These are phyloP conservation scores for Neodiprion fabricii DNA, from an alignment of 1,140 invertebrate species.

Conservation along the genomic window DNA sequence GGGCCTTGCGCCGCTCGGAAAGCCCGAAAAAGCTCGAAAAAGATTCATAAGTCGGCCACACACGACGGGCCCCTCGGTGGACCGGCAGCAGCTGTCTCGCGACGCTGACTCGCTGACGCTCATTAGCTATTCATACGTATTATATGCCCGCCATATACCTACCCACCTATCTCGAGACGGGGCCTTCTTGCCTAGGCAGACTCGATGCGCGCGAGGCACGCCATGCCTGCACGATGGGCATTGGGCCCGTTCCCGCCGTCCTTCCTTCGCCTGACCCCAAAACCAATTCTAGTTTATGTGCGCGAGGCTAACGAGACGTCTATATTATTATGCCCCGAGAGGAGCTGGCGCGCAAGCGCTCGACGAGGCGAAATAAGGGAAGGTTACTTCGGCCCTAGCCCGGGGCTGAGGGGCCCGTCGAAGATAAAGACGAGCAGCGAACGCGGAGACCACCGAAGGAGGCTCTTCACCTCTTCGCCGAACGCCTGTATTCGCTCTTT, in stretches of 20 bases:
- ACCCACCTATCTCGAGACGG: background rate
- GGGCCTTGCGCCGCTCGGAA: background rate
- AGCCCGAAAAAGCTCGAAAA: constrained; percentile 18
- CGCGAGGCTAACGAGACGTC: constrained; percentile 51
- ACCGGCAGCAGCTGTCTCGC: constrained; percentile 29
- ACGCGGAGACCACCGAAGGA: constrained; percentile 1
- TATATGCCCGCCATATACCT: too few species aligned
- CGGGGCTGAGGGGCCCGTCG: background rate
- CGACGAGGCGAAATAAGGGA: background rate
- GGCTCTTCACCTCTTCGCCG: background rate
- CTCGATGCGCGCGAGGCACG: background rate
- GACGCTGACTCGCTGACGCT: constrained; percentile 27
- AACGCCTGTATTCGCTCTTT: too few species aligned
- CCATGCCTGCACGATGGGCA: background rate
- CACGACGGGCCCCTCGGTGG: constrained; percentile 32
- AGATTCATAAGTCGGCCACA: constrained; percentile 33
- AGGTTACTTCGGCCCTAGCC: constrained; percentile 2
- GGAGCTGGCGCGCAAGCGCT: background rate
- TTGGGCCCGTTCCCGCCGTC: background rate
- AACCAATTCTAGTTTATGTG: constrained; percentile 46
- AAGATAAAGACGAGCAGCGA: background rate
- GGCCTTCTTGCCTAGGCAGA: background rate
- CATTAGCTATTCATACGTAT: constrained; percentile 57
- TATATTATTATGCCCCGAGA: constrained; percentile 56
- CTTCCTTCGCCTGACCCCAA: constrained; percentile 32